phyloP scores from a whole-genome alignment of 2,113 vertebrate species.

The Quiscalus mexicanus region DNA sequence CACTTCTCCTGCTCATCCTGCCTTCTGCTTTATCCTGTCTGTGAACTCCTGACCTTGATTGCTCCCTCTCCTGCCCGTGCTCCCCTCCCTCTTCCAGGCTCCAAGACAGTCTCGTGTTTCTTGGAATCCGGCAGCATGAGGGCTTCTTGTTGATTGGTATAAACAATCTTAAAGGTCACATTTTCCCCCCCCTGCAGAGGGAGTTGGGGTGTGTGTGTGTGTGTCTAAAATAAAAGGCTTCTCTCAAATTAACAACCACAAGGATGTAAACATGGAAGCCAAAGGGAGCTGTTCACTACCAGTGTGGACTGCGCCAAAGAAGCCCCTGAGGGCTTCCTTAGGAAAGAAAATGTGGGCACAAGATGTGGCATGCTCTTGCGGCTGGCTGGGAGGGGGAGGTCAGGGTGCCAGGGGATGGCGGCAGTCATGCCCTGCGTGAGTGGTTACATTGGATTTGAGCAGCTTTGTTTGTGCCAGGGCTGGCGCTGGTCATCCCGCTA shows the following conservation, averaged over 20 bases:
- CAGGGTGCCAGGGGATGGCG: neutral
- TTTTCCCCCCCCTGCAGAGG: slow-evolving; percentile 51
- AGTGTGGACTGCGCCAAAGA: neutral
- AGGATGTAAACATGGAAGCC: slow-evolving; percentile 68
- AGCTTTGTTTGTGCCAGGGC: neutral
- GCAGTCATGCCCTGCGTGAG: neutral
- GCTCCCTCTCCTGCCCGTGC: neutral
- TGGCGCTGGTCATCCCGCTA: neutral
- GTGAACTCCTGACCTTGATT: slow-evolving; percentile 69
- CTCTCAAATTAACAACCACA: slow-evolving; percentile 71
- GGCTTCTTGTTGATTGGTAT: slow-evolving; percentile 70
- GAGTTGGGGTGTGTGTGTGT: neutral
- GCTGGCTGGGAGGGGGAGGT: slow-evolving; percentile 3
- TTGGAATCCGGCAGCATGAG: slow-evolving; percentile 60
- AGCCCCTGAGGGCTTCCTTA: slow-evolving; percentile 32
- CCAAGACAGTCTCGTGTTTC: slow-evolving; percentile 59
- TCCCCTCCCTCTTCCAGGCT: slow-evolving; percentile 47
- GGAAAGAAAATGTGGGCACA: slow-evolving; percentile 58
- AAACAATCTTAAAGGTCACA: slow-evolving; percentile 75
- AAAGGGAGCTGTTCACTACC: slow-evolving; percentile 54
- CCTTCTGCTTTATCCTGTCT: slow-evolving; percentile 56
- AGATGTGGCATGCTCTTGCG: neutral
- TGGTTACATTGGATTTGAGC: neutral
- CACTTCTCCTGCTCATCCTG: neutral
- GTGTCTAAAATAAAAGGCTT: slow-evolving; percentile 65